These are phyloP conservation scores for Sinocyclocheilus rhinocerous DNA, from an alignment of 2,113 vertebrate genomes.

Conservation along the genomic window DNA sequence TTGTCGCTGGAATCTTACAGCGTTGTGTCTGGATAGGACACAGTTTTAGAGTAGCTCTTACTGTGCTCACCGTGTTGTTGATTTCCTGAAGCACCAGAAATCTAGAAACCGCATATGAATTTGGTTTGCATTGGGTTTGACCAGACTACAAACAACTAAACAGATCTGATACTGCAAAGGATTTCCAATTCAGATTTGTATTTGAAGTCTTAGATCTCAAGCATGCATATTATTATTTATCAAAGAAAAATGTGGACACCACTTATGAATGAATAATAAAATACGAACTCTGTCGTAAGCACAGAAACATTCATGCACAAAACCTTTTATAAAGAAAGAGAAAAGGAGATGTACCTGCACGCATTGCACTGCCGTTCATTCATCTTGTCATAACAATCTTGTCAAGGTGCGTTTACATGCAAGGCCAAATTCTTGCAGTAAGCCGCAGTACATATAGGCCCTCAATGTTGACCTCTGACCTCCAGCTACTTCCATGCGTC, in stretches of 20 bases:
- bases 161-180: neutral
- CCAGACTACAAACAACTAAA: too few relatives aligned
- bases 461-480: slow-evolving; percentile 48
- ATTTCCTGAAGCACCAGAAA: neutral
- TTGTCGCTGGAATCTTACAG: too few relatives aligned
- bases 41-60: neutral
- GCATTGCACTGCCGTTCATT: neutral
- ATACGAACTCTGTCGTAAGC: neutral
- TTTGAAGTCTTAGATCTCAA: neutral
- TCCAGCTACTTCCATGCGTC: slow-evolving; percentile 44
- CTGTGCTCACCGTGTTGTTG: neutral
- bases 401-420: slow-evolving; percentile 27
- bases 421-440: slow-evolving; percentile 31
- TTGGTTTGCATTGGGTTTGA: neutral
- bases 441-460: neutral
- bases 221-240: neutral
- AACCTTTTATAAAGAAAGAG: neutral
- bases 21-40: neutral
- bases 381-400: neutral
- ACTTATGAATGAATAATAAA: too few relatives aligned
- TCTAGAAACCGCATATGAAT: neutral
- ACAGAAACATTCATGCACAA: neutral
- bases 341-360: neutral
- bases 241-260: neutral
- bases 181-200: too few relatives aligned